Evolutionary conservation across 2,888 invertebrate genomes (phyloP).

Genomic region (Leptinotarsa juncta): DNA sequence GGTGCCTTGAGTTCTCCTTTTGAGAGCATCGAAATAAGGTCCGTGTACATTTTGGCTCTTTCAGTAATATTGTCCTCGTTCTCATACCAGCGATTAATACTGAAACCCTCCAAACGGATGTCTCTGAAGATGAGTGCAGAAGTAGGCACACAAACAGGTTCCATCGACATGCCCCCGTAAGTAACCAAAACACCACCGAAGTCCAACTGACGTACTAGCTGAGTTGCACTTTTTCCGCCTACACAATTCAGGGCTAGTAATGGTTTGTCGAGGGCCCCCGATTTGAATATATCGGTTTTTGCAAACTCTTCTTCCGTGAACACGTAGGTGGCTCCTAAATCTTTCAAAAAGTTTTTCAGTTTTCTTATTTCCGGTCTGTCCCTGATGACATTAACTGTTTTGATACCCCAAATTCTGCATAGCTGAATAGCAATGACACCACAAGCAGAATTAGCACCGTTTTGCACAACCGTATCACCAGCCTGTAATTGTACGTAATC

Average conservation of each 20-base stretch:
- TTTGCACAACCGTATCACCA: slow-evolving; percentile 92
- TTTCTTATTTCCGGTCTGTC: slow-evolving; percentile 78
- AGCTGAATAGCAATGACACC: slow-evolving; percentile 95
- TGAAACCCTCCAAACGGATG: slow-evolving; percentile 82
- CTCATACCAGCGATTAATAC: slow-evolving; percentile 89
- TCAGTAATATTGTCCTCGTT: slow-evolving; percentile 69
- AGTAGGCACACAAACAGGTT: slow-evolving; percentile 85
- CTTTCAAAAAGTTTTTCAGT: slow-evolving; percentile 73
- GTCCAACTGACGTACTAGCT: slow-evolving; percentile 80
- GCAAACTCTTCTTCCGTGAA: slow-evolving; percentile 85
- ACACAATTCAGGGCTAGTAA: slow-evolving; percentile 93
- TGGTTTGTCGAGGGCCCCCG: slow-evolving; percentile 72
- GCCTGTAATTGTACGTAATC: slow-evolving; percentile 81
- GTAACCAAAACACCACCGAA: slow-evolving; percentile 86
- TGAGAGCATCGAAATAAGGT: slow-evolving; percentile 77
- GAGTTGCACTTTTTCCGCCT: slow-evolving; percentile 88
- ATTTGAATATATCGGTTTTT: slow-evolving; percentile 73
- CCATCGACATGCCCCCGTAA: slow-evolving; percentile 93
- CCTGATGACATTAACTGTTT: slow-evolving; percentile 88
- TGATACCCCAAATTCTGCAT: slow-evolving; percentile 80
- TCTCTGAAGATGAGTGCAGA: slow-evolving; percentile 88
- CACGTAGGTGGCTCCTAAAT: slow-evolving; percentile 83
- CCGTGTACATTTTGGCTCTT: slow-evolving; percentile 79
- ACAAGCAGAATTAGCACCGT: slow-evolving; percentile 95
- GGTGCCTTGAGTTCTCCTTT: slow-evolving; percentile 80